Conservation (phyloP, 2,113 vertebrate genomes). For the Erythrocercus mccallii region DNA sequence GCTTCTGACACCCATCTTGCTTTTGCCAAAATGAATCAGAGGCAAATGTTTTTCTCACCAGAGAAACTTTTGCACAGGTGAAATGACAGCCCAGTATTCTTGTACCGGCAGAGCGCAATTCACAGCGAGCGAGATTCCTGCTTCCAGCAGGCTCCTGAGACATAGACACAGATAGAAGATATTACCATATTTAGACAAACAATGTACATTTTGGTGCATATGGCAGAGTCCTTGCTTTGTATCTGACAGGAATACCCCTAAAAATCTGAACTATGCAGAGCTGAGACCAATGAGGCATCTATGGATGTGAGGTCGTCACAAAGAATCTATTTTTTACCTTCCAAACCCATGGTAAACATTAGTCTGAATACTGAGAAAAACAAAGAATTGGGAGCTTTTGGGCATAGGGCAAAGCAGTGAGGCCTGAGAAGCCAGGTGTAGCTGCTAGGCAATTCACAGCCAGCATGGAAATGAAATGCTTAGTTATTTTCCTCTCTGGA, state of each 20-base stretch:
- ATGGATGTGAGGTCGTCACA: not conserved
- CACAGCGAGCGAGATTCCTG: not conserved
- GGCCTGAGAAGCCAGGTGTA: not conserved
- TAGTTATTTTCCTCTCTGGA: not conserved
- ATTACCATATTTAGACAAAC: not conserved
- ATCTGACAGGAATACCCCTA: not conserved
- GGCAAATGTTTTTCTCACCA: conserved; percentile 53
- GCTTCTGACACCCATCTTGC: not conserved
- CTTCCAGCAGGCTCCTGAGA: conserved; percentile 28
- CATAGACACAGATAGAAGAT: not conserved
- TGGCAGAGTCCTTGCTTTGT: not conserved
- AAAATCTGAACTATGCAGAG: not conserved
- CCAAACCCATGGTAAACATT: not conserved
- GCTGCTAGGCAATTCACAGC: not conserved
- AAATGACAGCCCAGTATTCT: conserved; percentile 45
- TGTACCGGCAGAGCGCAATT: not conserved
- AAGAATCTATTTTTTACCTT: not conserved
- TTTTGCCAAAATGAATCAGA: not conserved
- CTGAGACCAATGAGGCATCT: not conserved
- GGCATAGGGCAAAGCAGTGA: not conserved
- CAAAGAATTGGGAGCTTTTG: not conserved
- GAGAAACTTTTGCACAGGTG: conserved; percentile 55
- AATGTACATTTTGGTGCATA: not conserved
- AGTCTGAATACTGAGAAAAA: not conserved
- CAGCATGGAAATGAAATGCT: not conserved